Base-by-base conservation (phyloP, 2,113 vertebrate genomes). In the Poecile atricapillus region DNA sequence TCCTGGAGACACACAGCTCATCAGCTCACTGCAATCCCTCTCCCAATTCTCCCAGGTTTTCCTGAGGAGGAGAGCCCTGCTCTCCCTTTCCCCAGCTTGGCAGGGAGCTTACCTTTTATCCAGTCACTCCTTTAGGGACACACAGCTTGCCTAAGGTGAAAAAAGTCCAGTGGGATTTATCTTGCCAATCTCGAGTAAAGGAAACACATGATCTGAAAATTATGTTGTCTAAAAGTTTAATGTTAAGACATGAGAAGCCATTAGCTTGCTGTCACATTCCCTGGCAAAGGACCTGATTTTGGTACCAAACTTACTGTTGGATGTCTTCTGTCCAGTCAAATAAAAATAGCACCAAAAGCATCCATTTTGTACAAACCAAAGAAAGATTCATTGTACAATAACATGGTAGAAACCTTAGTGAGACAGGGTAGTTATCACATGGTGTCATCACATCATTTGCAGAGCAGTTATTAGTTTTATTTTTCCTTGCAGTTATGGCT, bases 361-460 rank as follows among this genome's bases (percentile, higher is more conserved):
- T 75, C 79, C 58, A 50, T 96, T 93, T 94, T 80, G 50, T 87
- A 30, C n/a, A 28, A 62, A 50, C 31, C 30, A 62, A 31, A 39
- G 41, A 50, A 64, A 70, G 49, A 9, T 31, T 37, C 44, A 4
- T 20, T 60, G 17, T 68, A 9, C 12, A 41, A 56, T 55, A 41
- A 39, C 0, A 2, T 33, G 14, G 31, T 46, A 4, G 44, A 39
- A 88, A 15, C 73, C 73, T 58, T 31, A 64, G 49, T 50, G 41
- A 87, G 64, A 21, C 4, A 5, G 50, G 12, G 13, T 43, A 15
- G 64, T 83, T 89, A 58, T 46, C 64, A 46, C 59, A 7, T 5
- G 13, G 67, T 68, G 78, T 89, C 87, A 94, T 90, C 79, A 28
- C 62, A 87, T 76, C 37, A 28, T 87, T 97, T 97, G 83, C 67